Conservation (phyloP, 2,888 invertebrate species). For the Hydroisotoma schaefferi region DNA sequence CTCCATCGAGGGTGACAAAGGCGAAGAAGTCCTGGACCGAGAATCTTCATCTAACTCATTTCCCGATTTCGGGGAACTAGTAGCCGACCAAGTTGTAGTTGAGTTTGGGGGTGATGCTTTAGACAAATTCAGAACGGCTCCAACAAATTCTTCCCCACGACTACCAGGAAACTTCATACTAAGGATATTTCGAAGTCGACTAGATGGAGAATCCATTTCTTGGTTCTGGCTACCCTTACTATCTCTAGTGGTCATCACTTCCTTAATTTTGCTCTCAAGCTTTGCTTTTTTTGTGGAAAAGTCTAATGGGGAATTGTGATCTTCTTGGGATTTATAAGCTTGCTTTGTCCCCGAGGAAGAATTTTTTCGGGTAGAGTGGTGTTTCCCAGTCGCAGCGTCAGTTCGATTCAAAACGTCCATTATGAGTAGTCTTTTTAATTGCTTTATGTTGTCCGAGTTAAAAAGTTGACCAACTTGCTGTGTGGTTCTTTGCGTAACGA, state of each 20-base stretch:
- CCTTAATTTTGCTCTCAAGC: not conserved
- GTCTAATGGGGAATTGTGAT: constrained; percentile 49
- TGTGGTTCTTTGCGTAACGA: no score
- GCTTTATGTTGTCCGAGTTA: no score
- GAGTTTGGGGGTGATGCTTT: constrained; percentile 29
- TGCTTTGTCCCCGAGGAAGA: no score
- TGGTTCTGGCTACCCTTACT: constrained; percentile 7
- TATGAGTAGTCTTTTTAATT: no score
- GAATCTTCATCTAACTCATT: no score
- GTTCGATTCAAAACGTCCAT: no score
- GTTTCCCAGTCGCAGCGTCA: no score
- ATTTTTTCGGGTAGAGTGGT: no score
- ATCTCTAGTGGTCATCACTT: constrained; percentile 5
- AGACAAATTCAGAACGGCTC: constrained; percentile 36
- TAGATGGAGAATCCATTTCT: constrained; percentile 32
- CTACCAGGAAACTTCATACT: constrained; percentile 44
- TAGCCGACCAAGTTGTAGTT: constrained; percentile 1
- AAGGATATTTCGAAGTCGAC: constrained; percentile 43
- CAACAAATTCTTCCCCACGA: not conserved
- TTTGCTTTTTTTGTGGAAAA: constrained; percentile 49
- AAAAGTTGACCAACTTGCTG: no score
- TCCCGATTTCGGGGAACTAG: constrained; percentile 7
- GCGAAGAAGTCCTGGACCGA: not conserved
- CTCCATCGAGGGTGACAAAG: not conserved
- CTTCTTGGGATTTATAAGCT: no score